A percentile compares a stretch with the other conserved stretches of the same genome.
These are phyloP conservation scores for Melanogrammus aeglefinus DNA, from an alignment of 2,797 vertebrate species.

Conservation along the genomic window DNA sequence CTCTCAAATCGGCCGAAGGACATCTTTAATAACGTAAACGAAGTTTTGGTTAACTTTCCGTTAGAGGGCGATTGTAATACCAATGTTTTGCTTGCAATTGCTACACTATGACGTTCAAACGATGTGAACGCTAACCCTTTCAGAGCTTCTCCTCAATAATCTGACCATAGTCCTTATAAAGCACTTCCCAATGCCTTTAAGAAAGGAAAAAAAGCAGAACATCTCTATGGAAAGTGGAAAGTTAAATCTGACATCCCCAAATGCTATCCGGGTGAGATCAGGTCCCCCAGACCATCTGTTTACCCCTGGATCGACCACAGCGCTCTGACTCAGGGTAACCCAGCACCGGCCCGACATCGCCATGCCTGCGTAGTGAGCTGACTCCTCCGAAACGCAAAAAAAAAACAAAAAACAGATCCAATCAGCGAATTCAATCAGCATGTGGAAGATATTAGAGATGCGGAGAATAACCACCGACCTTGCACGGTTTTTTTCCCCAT, in stretches of 20 bases:
- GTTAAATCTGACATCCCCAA: not conserved
- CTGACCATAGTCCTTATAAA: not conserved
- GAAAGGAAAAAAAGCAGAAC: not conserved
- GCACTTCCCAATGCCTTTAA: not conserved
- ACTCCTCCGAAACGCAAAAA: constrained; percentile 28
- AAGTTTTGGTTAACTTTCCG: too few species aligned
- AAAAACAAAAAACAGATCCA: not conserved
- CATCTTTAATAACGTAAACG: too few species aligned
- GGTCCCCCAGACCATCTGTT: constrained; percentile 67
- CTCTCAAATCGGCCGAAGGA: too few species aligned
- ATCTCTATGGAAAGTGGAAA: constrained; percentile 1
- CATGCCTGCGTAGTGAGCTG: constrained; percentile 30
- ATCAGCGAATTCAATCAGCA: not conserved
- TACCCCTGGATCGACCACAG: constrained; percentile 60
- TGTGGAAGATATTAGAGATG: constrained; percentile 2
- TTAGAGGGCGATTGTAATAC: too few species aligned
- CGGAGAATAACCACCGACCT: not conserved
- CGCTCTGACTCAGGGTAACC: constrained; percentile 62
- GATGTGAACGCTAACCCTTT: not conserved
- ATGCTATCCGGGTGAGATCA: constrained; percentile 61
- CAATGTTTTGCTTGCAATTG: too few species aligned
- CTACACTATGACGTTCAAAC: not conserved
- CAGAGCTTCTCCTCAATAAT: not conserved
- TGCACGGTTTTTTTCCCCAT: not conserved
- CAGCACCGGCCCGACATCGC: constrained; percentile 58